Evolutionary conservation across 2,888 invertebrate genomes (phyloP), one percentile per base, ranked within the genome.

Genomic region (Boloria selene): DNA sequence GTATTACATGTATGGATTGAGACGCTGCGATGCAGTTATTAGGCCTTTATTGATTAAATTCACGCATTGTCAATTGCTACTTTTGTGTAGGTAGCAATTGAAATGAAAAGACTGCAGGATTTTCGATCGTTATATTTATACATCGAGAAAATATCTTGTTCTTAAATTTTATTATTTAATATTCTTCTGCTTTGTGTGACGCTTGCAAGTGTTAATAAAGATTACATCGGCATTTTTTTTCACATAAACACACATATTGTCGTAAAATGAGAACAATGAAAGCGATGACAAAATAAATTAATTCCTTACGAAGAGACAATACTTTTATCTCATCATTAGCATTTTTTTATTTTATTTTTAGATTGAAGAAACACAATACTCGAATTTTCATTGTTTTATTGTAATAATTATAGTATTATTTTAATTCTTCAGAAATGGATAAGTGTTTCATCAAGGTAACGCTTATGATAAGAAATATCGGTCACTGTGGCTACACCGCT

Each of bases 401-500:
- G 7, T 49, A 47, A 22, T 49, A 47, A 22, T 10, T 13, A 13
- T 44, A 31, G 51, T 51, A 22, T 31, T 6, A 51, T 51, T 51
- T 10, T 44, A 49, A 26, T 45, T 56, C 3, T 22, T 61, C 50
- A 22, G 58, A 56, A 60, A 64, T 18, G 38, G 44, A 55, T 61
- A 18, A 62, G 63, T 61, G 65, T 68, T 62, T 4, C 13, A 47
- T 54, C 51, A 61, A 65, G 65, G 56, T 47, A 44, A 53, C 65
- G 52, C 13, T 44, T 53, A 10, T 59, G 70, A 69, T 68, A 70
- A 63, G 56, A 59, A 62, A 74, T 64, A 70, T 74, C 71, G 70
- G 73, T 70, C 71, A 73, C 53, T 55, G 61, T 55, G 65, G 65
- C 71, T 72, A 60, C 47, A 45, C 50, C 16, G 61, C 47, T 49